Evolutionary conservation across 2,113 vertebrate species (phyloP).

Genomic region (Seriola dumerili): DNA sequence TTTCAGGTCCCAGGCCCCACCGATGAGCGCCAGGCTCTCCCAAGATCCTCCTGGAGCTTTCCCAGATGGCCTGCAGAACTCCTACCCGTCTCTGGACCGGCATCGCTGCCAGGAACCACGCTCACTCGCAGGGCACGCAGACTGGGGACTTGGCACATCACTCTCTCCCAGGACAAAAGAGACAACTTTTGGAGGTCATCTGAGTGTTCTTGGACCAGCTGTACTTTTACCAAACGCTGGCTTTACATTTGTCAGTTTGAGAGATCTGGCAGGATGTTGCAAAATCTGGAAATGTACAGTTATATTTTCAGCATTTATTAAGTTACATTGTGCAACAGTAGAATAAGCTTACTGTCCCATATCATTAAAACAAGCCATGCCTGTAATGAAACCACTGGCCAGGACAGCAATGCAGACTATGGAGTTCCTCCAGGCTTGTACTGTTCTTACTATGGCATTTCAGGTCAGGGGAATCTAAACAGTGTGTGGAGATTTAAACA

Average conservation of each 20-base stretch:
- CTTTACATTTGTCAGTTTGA: constrained; percentile 6
- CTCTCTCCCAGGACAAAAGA: constrained; percentile 76
- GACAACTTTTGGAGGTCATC: constrained; percentile 83
- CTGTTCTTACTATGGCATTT: not conserved
- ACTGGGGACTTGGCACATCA: constrained; percentile 80
- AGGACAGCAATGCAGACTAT: not conserved
- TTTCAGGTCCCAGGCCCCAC: constrained; percentile 40
- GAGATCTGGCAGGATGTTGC: constrained; percentile 8
- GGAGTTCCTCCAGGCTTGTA: not conserved
- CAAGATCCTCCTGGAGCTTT: constrained; percentile 82
- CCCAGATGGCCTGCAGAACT: constrained; percentile 85
- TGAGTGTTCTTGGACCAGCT: constrained; percentile 65
- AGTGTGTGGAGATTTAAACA: not conserved
- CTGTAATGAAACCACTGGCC: not conserved
- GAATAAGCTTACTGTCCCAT: not conserved
- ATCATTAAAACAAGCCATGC: not conserved
- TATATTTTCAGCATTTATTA: not conserved
- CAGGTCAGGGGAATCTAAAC: not conserved
- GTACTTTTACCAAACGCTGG: constrained; percentile 48
- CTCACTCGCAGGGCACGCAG: constrained; percentile 72
- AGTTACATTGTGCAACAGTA: not conserved
- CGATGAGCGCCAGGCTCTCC: constrained; percentile 71
- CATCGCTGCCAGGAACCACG: constrained; percentile 70
- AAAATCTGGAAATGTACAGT: not conserved
- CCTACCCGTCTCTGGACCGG: constrained; percentile 74